Conservation (phyloP, 2,888 invertebrate genomes). For the Epinotia ramella region DNA sequence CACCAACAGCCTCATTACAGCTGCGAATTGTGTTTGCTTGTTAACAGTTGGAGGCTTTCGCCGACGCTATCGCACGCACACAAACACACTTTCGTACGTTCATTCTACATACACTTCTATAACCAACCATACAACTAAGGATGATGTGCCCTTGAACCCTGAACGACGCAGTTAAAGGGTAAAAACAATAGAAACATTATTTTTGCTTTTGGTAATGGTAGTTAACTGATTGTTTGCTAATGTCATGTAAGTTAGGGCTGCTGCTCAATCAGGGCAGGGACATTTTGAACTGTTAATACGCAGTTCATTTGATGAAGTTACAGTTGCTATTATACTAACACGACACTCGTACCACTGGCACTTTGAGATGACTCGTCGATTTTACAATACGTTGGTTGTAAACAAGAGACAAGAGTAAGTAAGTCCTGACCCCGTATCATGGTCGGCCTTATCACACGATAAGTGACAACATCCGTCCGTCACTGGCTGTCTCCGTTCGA, state of each 20-base stretch:
- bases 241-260: not conserved
- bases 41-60: conserved; percentile 29
- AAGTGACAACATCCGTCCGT: no score
- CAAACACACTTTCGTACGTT: not conserved
- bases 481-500: no score
- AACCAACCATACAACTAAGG: not conserved
- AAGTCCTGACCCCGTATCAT: no score
- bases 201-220: not conserved
- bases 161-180: not conserved
- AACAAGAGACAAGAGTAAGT: no score
- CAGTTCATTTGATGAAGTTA: no score
- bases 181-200: not conserved
- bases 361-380: no score
- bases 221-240: not conserved
- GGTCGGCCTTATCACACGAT: no score
- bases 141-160: not conserved
- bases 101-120: not conserved
- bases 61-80: not conserved
- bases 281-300: no score
- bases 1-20: conserved; percentile 10
- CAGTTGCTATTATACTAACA: no score
- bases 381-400: no score
- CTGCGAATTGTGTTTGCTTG: conserved; percentile 5
- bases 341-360: no score
- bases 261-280: not conserved